Evolutionary conservation across 2,888 invertebrate genomes (phyloP).

Genomic region (Acanthosepion lycidas): DNA sequence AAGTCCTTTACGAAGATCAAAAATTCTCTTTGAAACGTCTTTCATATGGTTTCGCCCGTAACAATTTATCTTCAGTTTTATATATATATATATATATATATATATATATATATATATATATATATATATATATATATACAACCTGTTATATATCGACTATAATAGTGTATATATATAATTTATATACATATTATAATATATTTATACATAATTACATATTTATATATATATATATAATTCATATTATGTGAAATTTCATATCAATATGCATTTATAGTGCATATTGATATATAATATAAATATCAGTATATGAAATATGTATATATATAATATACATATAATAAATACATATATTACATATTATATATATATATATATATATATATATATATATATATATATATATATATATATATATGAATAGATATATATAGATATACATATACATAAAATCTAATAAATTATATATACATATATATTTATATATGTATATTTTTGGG

Average conservation of each 20-base stretch:
- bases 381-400: background rate
- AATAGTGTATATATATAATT: background rate
- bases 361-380: background rate
- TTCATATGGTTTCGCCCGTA: background rate
- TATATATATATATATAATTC: slow-evolving; percentile 1
- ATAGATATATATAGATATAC: background rate
- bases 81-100: background rate
- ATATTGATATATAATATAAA: background rate
- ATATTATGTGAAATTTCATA: background rate
- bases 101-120: background rate
- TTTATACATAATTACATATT: background rate
- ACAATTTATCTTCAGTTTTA: background rate
- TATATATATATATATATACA: background rate
- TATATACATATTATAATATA: background rate
- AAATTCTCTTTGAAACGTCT: background rate
- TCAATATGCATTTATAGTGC: background rate
- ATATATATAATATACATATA: background rate
- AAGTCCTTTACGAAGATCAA: background rate
- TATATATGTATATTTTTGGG: background rate
- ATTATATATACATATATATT: background rate
- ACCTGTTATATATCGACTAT: background rate
- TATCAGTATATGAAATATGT: background rate
- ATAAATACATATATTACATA: slow-evolving; percentile 14
- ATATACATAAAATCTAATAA: background rate
- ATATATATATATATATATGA: background rate